Evolutionary conservation across 1,140 invertebrate genomes (phyloP).

Genomic region (Dendroctonus valens): DNA sequence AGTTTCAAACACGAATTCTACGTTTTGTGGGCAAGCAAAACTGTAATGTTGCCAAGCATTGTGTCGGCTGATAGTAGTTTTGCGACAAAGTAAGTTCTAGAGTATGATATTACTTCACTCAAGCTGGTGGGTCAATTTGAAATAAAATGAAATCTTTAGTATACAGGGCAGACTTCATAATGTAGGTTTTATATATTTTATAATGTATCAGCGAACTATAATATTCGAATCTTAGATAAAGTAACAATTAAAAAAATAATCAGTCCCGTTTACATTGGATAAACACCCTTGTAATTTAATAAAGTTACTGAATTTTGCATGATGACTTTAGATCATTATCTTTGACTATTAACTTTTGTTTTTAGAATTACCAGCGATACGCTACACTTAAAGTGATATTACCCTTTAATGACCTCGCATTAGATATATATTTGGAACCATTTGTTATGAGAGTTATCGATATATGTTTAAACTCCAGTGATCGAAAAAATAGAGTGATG

Average conservation of each 20-base stretch:
- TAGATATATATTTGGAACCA: conserved; percentile 63
- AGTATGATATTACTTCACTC: not conserved
- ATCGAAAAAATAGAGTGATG: conserved; percentile 64
- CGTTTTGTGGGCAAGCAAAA: conserved; percentile 51
- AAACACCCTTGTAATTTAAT: not conserved
- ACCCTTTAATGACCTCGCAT: conserved; percentile 58
- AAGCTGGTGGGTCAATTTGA: not conserved
- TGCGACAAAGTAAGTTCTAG: conserved; percentile 41
- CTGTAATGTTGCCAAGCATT: conserved; percentile 49
- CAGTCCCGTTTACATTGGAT: no score
- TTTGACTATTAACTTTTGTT: not conserved
- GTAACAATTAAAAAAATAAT: no score
- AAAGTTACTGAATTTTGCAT: not conserved
- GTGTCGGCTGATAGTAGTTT: conserved; percentile 45
- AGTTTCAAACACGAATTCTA: conserved; percentile 46
- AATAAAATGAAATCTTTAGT: no score
- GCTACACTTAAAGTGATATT: conserved; percentile 43
- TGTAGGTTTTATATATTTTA: no score
- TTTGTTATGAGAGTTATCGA: conserved; percentile 64
- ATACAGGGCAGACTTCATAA: no score
- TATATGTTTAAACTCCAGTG: conserved; percentile 60
- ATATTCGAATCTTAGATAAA: no score
- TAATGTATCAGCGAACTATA: no score
- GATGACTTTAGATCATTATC: not conserved
- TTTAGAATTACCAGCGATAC: conserved; percentile 23